Conservation (phyloP, 2,888 invertebrate genomes). For the Phanerotoma sp. region DNA sequence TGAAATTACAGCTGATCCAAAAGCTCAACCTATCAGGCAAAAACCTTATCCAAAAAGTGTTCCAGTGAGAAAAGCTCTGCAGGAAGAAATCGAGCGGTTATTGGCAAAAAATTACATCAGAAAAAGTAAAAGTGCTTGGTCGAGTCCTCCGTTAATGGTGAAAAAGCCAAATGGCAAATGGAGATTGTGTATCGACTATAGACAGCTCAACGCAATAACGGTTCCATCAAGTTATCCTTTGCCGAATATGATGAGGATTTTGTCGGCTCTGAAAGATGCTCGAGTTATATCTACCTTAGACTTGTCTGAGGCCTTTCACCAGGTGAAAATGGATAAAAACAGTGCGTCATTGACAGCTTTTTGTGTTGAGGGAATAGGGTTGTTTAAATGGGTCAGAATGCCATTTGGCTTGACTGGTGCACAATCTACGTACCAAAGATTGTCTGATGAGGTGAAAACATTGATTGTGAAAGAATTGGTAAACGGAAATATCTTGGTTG, state of each 20-base stretch:
- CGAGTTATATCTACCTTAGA: neutral
- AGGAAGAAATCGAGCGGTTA: too few species aligned
- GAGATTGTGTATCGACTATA: too few species aligned
- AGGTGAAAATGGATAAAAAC: slow-evolving; percentile 4
- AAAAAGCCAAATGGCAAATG: too few species aligned
- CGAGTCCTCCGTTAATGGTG: too few species aligned
- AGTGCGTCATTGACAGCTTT: slow-evolving; percentile 19
- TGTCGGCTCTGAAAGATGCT: neutral
- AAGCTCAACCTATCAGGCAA: too few species aligned
- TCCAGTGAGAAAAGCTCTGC: too few species aligned
- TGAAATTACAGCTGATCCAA: too few species aligned
- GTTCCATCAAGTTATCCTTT: neutral
- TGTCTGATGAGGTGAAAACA: too few species aligned
- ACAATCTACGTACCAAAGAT: slow-evolving; percentile 23
- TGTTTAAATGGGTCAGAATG: slow-evolving; percentile 28
- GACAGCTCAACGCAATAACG: too few species aligned
- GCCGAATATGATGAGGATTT: neutral
- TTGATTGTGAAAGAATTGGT: slow-evolving; percentile 23
- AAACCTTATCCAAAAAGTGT: too few species aligned
- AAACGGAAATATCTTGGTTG: slow-evolving; percentile 13
- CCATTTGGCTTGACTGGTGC: slow-evolving; percentile 30
- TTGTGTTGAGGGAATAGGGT: slow-evolving; percentile 24
- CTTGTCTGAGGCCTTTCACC: neutral
- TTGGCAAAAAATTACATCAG: too few species aligned
- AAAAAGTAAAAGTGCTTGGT: too few species aligned